phyloP scores from a whole-genome alignment of 2,888 invertebrate genomes.

The Philereme vetulata region DNA sequence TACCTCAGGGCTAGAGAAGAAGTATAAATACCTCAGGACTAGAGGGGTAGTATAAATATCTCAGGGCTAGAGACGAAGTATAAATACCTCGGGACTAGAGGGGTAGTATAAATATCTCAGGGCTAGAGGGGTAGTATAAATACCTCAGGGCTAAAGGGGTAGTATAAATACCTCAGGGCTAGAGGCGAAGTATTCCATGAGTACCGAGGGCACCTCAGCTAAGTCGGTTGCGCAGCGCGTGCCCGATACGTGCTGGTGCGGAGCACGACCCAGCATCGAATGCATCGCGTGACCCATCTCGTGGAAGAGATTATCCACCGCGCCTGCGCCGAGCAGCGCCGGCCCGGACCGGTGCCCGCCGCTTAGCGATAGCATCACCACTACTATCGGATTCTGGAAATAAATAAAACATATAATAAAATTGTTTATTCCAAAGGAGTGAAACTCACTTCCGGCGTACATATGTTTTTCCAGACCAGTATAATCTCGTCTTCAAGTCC shows the following conservation, averaged over 20 bases:
- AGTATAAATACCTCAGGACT: too few relatives aligned
- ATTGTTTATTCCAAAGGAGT: too few relatives aligned
- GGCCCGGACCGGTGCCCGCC: slow-evolving; percentile 88
- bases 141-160: too few relatives aligned
- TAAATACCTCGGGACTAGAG: too few relatives aligned
- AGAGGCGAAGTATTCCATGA: slow-evolving; percentile 98
- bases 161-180: slow-evolving; percentile 85
- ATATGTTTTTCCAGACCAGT: too few relatives aligned
- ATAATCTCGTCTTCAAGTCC: too few relatives aligned
- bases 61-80: too few relatives aligned
- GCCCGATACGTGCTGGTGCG: slow-evolving; percentile 97
- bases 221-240: slow-evolving; percentile 98
- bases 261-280: slow-evolving; percentile 96
- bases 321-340: slow-evolving; percentile 91
- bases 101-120: too few relatives aligned
- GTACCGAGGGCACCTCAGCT: slow-evolving; percentile 99
- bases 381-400: slow-evolving; percentile 92
- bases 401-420: slow-evolving; percentile 8
- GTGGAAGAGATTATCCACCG: slow-evolving; percentile 98
- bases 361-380: slow-evolving; percentile 94
- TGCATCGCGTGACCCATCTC: slow-evolving; percentile 99
- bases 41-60: too few relatives aligned
- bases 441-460: too few relatives aligned
- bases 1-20: too few relatives aligned
- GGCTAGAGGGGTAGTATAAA: too few relatives aligned